Evolutionary conservation across 2,113 vertebrate species (phyloP), one percentile per base, ranked within the genome.

Genomic region (Cynopterus brachyotis): DNA sequence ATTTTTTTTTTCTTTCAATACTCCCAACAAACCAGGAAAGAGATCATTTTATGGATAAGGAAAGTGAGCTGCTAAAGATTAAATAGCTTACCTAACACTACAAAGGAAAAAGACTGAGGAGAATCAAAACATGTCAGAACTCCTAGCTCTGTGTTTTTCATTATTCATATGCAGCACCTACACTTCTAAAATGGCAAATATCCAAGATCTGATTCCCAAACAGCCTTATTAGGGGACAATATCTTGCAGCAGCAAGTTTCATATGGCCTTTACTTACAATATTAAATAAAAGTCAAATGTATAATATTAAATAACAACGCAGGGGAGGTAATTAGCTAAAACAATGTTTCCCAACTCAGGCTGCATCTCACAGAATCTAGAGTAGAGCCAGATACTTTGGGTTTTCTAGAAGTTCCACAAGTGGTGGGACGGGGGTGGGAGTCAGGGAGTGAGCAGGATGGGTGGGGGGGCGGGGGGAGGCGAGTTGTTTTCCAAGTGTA

Each of bases 161-260:
- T 60, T 87, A 50, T 24, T 90, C 84, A 42, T 30, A 60, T 28
- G n/a, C 50, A 87, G 26, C 13, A n/a, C n/a, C n/a, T 87, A 24
- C 24, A 35, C 32, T 72, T 40, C 5, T 87, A 72, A 91, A 82
- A 89, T 82, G 91, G 66, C 60, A 82, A 76, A 82, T 47, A 22
- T 60, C 81, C 26, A 88, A 69, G 64, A 88, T 80, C 30, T 85
- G 85, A 93, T 89, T 96, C 45, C 76, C 50, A 72, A 96, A 35
- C 9, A 85, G 35, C 64, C 76, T 81, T 57, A 10, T 93, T 59
- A 95, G 66, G 32, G 16, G 37, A 83, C 76, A 93, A 62, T 57
- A 78, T 75, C 85, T 95, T 62, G n/a, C 72, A 85, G 30, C 17
- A 89, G 80, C 69, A 96, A 95, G 55, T 94, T 95, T 94, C 85